Conservation (phyloP, 2,797 vertebrate species). For the Orestias chungarensis region DNA sequence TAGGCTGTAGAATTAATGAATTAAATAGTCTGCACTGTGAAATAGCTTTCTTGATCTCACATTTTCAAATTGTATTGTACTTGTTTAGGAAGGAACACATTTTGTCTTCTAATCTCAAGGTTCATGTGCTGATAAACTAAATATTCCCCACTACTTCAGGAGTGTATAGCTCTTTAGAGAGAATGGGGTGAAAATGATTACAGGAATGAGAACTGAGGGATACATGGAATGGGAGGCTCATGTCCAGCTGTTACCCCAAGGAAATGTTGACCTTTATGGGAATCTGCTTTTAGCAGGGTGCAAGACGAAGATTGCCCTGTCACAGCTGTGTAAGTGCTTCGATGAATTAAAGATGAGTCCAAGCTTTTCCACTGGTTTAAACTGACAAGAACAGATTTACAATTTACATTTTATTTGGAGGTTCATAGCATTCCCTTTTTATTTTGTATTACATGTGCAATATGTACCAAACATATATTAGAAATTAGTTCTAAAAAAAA, state of each 20-base stretch:
- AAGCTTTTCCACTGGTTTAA: conserved; percentile 65
- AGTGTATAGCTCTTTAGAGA: conserved; percentile 22
- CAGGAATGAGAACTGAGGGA: conserved; percentile 14
- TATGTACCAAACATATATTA: neutral
- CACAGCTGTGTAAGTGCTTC: conserved; percentile 42
- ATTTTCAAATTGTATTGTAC: conserved; percentile 8
- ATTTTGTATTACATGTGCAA: conserved; percentile 42
- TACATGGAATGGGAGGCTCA: conserved; percentile 13
- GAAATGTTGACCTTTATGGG: conserved; percentile 53
- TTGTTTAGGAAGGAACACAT: conserved; percentile 7
- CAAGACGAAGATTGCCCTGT: conserved; percentile 51
- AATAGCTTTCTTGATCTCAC: neutral
- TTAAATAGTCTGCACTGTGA: conserved; percentile 4
- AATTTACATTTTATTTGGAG: conserved; percentile 76
- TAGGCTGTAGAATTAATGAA: neutral
- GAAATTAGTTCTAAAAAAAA: neutral
- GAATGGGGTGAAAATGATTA: conserved; percentile 1
- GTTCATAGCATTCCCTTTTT: conserved; percentile 38
- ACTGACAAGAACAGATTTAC: conserved; percentile 69
- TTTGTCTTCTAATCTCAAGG: conserved; percentile 19
- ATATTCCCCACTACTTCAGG: conserved; percentile 17
- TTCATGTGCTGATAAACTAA: conserved; percentile 18
- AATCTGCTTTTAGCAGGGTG: conserved; percentile 51
- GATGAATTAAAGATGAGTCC: conserved; percentile 79
- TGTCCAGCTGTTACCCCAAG: conserved; percentile 54